phyloP scores from a whole-genome alignment of 2,888 invertebrate species.

The Diploptera punctata region DNA sequence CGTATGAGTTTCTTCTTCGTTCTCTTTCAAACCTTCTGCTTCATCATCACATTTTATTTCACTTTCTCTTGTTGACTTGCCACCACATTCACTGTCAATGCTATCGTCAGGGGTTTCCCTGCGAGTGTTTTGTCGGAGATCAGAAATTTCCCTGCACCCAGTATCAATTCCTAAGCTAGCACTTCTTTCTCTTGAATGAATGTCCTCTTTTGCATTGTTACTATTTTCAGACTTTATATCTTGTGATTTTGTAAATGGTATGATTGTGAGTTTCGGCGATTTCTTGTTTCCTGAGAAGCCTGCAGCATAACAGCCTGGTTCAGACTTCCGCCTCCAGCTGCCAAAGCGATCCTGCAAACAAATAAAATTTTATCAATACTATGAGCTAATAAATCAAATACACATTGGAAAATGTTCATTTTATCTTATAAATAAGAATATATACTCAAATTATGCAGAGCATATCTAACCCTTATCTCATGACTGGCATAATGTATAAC shows the following conservation, averaged over 20 bases:
- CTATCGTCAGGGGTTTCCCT: neutral
- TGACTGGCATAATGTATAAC: too few species aligned
- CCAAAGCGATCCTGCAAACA: constrained; percentile 59
- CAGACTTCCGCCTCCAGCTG: constrained; percentile 75
- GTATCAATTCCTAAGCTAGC: neutral
- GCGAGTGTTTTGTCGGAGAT: neutral
- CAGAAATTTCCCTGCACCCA: neutral
- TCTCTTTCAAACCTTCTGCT: constrained; percentile 55
- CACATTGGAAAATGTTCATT: too few species aligned
- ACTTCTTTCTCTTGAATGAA: neutral
- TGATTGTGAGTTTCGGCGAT: neutral
- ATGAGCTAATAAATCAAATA: too few species aligned
- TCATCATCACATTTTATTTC: constrained; percentile 2
- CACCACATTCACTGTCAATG: constrained; percentile 13
- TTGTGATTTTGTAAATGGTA: neutral
- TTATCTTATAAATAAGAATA: too few species aligned
- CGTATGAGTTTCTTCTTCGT: constrained; percentile 60
- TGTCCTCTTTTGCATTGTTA: neutral
- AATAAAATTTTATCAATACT: too few species aligned
- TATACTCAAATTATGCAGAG: too few species aligned
- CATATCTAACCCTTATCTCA: too few species aligned
- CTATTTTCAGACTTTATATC: neutral
- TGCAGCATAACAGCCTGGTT: constrained; percentile 63
- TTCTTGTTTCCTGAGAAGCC: neutral
- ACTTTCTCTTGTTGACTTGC: neutral